Base-by-base conservation (phyloP, 2,797 vertebrate species). In the Stomatorhinus walkeri region DNA sequence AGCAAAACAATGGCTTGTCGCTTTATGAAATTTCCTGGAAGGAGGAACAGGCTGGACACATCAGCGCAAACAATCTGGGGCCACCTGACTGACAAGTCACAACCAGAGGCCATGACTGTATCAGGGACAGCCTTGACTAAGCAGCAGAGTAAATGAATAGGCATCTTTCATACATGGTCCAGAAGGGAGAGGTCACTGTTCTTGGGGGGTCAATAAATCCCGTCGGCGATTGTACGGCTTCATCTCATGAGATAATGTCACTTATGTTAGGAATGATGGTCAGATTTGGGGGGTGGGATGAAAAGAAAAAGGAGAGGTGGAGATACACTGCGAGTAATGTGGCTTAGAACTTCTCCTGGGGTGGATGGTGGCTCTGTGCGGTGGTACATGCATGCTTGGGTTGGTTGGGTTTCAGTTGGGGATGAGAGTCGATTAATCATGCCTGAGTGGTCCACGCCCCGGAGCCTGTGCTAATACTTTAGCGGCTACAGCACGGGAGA, bases 401-500 rank as follows among this genome's bases (percentile, higher is more conserved):
- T 9, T 87, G 85, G 52, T 56, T 59, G 52, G 85, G 52, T 87
- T 87, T 87, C 85, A 87, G 28, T 28, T 87, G 85, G 85, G 84
- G 56, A 51, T 32, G 48, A 51, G 24, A 51, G 48, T 86, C 48
- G 84, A 86, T 86, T 54, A 86, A 51, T 86, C 84, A 86, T 52
- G 84, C 48, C 85, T 40, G 52, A 10, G 4, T 8, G 85, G 52
- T 43, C 52, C 24, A 0, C 7, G 52, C 14, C 51, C 85, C 2
- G 3, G 9, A 40, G 52, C 51, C 52, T 8, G 6, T 9, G 85
- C 51, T 40, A 59, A 87, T 87, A 9, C 85, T 87, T 87, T 59
- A 87, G 49, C 24, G 49, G 48, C 14, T 86, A 10, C 51, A 28
- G 22, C 51, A 28, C 6, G 6, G 84, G 52, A 28, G 51, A 86